phyloP scores from a whole-genome alignment of 2,113 vertebrate species.

The Phaethon lepturus region DNA sequence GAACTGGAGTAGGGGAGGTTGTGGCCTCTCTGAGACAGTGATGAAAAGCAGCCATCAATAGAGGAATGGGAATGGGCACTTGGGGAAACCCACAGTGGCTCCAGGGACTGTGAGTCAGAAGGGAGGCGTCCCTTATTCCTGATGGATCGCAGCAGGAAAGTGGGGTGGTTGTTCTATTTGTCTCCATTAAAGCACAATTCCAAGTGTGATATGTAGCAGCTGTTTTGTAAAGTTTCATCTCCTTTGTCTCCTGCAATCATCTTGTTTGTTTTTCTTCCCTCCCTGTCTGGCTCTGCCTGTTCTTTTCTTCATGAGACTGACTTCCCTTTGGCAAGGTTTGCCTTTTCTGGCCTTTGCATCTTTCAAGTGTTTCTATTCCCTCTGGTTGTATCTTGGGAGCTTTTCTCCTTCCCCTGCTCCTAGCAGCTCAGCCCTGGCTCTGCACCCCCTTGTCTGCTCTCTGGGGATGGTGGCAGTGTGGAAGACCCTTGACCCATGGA shows the following conservation, averaged over 20 bases:
- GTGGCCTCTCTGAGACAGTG: not conserved
- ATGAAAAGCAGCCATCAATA: not conserved
- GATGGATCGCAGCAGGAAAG: conserved; percentile 13
- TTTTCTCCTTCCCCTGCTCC: not conserved
- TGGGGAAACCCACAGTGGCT: conserved; percentile 1
- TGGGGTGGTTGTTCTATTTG: not conserved
- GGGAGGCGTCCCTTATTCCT: not conserved
- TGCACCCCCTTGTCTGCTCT: not conserved
- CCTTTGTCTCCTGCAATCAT: not conserved
- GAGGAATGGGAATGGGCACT: not conserved
- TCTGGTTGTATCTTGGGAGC: not conserved
- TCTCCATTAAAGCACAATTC: not conserved
- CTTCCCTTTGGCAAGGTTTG: not conserved
- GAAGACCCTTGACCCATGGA: not conserved
- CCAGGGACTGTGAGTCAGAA: conserved; percentile 23
- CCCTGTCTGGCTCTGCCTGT: not conserved
- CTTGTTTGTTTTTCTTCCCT: not conserved
- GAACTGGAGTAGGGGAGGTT: not conserved
- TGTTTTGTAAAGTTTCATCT: not conserved
- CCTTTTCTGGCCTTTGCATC: not conserved
- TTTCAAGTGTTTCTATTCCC: not conserved
- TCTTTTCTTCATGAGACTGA: not conserved
- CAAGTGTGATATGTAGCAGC: not conserved
- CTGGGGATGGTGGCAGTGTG: not conserved
- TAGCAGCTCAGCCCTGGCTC: not conserved